Evolutionary conservation across 2,113 vertebrate genomes (phyloP), one percentile per base, ranked within the genome.

Genomic region (Oostethus manadensis): DNA sequence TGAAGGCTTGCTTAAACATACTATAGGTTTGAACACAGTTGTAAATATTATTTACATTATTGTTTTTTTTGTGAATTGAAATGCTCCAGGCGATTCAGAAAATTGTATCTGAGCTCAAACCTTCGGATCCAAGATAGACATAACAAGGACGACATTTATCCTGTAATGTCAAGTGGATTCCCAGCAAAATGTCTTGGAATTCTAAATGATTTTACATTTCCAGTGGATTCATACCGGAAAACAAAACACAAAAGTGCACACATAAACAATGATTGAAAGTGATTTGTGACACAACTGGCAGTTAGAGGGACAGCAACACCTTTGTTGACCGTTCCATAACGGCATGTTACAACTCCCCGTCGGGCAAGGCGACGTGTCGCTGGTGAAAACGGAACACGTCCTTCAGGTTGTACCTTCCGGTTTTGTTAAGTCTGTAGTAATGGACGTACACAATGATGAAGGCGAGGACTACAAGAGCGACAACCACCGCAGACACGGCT

Each of bases 351-450:
- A 23, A 51, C 18, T 40, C 42, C 10, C 0, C n/a, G 20, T 10
- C 20, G 14, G 73, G 55, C 2, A 65, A 35, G 0, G 44, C 1
- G 11, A n/a, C 14, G 49, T 42, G 68, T n/a, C 0, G 6, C 8
- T 0, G 1, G 0, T 2, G 8, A 0, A 53, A n/a, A n/a, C 15
- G 21, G 3, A 70, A 55, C 29, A 71, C 33, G 0, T 73, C 57
- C 43, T 3, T 67, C 22, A 74, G 26, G n/a, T 23, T 66, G 66
- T 80, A 84, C 0, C 33, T 0, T 62, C 83, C 80, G 22, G 10
- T 74, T 9, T 45, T 16, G 5, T 2, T 55, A 0, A 26, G 9
- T 64, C 4, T 78, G 66, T 74, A 76, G 49, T 4, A 44, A 9
- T 0, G 0, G 1, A 0, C 0, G 54, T 14, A 45, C 8, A 14